Conservation (phyloP, 2,888 invertebrate genomes). For the Alentia gelatinosa region DNA sequence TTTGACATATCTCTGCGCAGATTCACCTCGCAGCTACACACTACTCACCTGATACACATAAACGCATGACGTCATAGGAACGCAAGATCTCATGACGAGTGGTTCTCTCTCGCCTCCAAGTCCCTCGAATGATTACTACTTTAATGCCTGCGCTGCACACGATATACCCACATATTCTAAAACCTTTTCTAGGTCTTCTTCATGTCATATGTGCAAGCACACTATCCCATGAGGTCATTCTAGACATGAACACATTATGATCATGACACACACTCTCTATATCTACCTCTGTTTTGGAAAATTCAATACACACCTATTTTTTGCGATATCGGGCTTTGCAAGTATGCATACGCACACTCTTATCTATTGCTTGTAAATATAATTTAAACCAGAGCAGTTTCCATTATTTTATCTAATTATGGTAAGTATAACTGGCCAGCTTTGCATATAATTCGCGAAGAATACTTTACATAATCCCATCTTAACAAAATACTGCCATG, state of each 20-base stretch:
- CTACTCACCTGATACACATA: neutral
- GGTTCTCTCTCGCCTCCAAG: neutral
- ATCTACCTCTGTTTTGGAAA: neutral
- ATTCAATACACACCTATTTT: neutral
- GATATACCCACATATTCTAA: neutral
- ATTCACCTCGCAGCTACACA: neutral
- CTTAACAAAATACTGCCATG: neutral
- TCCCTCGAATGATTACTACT: neutral
- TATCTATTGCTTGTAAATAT: neutral
- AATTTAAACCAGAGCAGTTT: neutral
- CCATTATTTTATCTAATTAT: neutral
- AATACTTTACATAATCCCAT: conserved; percentile 22
- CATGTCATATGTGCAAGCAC: neutral
- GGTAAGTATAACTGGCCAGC: neutral
- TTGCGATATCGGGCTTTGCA: neutral
- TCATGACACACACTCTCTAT: neutral
- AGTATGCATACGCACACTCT: neutral
- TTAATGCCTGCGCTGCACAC: neutral
- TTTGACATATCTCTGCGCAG: neutral
- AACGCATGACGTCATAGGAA: conserved; percentile 16
- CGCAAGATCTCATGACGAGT: neutral
- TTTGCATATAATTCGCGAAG: neutral
- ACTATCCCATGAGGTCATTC: neutral
- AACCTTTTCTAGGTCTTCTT: no score
- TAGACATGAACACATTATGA: neutral